These are phyloP conservation scores for Alcedo atthis DNA, from an alignment of 2,797 vertebrate genomes.

Conservation along the genomic window DNA sequence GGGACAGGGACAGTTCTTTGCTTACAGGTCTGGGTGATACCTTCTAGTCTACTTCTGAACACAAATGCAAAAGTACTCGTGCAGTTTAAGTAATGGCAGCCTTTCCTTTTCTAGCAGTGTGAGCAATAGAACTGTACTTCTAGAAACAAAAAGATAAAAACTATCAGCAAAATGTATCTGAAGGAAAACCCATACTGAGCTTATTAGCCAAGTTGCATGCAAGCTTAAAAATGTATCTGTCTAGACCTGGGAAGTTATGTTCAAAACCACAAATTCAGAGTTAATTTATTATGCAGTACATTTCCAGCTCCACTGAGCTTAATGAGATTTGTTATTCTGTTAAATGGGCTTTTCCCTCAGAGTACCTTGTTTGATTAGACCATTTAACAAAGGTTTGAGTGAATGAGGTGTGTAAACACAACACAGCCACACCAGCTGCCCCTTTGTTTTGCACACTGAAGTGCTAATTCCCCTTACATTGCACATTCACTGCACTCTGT, in stretches of 20 bases:
- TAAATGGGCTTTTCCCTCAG: constrained; percentile 43
- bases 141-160: not conserved
- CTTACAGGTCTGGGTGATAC: not conserved
- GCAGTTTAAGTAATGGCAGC: not conserved
- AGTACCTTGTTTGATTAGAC: constrained; percentile 39
- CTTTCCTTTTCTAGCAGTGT: not conserved
- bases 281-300: constrained; percentile 47
- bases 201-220: not conserved
- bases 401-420: constrained; percentile 35
- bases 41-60: not conserved
- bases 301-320: constrained; percentile 41
- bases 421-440: not conserved
- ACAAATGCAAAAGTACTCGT: not conserved
- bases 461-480: not conserved
- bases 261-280: not conserved
- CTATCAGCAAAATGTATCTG: not conserved
- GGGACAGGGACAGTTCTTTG: not conserved
- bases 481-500: not conserved
- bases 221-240: not conserved
- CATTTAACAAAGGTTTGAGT: constrained; percentile 10
- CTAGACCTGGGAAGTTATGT: not conserved
- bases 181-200: not conserved
- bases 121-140: not conserved
- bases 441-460: not conserved
- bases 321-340: constrained; percentile 48